Evolutionary conservation across 2,888 invertebrate genomes (phyloP).

Genomic region (Ligdia adustata): DNA sequence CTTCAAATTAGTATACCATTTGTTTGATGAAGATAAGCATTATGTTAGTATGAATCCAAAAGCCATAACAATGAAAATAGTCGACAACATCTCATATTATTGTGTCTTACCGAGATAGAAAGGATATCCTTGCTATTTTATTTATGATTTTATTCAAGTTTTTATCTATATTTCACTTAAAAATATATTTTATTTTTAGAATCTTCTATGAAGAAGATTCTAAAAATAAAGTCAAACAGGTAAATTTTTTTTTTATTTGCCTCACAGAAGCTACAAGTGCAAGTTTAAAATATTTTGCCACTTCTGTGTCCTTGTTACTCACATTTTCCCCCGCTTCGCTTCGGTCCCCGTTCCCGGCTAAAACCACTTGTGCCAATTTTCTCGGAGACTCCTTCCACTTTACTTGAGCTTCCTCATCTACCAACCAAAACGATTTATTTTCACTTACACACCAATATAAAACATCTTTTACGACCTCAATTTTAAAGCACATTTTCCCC

Average conservation of each 20-base stretch:
- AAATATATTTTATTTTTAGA: too few species aligned
- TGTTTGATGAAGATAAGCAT: too few species aligned
- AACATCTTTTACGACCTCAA: constrained; percentile 44
- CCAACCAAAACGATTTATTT: constrained; percentile 58
- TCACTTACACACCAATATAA: constrained; percentile 48
- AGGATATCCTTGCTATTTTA: too few species aligned
- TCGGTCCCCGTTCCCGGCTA: constrained; percentile 67
- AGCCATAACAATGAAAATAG: too few species aligned
- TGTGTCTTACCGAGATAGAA: too few species aligned
- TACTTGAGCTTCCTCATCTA: constrained; percentile 70
- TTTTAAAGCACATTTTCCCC: constrained; percentile 53
- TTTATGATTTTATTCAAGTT: too few species aligned
- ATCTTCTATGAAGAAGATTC: neutral
- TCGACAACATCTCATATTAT: too few species aligned
- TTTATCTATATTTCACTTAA: too few species aligned
- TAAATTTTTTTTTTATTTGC: too few species aligned
- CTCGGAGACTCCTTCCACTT: constrained; percentile 80
- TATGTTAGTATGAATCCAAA: too few species aligned
- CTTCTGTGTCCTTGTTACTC: constrained; percentile 29
- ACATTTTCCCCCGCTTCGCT: constrained; percentile 51
- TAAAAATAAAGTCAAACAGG: neutral
- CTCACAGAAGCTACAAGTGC: constrained; percentile 27
- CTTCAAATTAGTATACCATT: too few species aligned
- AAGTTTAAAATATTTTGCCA: neutral
- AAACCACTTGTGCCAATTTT: constrained; percentile 85